Conservation (phyloP, 1,140 invertebrate genomes). For the Psilanteris sp. region DNA sequence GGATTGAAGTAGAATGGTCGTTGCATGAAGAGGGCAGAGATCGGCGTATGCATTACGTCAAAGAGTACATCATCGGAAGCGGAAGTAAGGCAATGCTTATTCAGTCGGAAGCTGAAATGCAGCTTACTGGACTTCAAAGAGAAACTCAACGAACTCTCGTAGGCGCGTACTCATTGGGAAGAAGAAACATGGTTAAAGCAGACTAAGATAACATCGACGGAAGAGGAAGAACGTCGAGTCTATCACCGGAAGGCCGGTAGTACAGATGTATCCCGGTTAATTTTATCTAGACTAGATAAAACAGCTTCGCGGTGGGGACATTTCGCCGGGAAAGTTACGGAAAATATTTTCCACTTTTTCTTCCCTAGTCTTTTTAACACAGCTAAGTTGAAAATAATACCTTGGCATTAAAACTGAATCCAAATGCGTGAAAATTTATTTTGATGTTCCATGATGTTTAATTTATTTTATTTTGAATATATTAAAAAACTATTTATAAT, state of each 20-base stretch:
- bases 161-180: conserved; percentile 27
- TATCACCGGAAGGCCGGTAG: conserved; percentile 64
- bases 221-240: conserved; percentile 57
- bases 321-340: conserved; percentile 10
- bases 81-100: conserved; percentile 75
- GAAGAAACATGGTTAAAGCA: conserved; percentile 35
- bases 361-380: too few relatives aligned
- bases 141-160: conserved; percentile 48
- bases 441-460: too few relatives aligned
- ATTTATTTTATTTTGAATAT: too few relatives aligned
- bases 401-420: too few relatives aligned
- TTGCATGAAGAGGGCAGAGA: conserved; percentile 54
- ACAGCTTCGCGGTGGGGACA: conserved; percentile 33
- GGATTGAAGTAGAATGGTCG: conserved; percentile 58
- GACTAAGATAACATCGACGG: conserved; percentile 57
- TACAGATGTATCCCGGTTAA: conserved; percentile 59
- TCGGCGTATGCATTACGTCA: conserved; percentile 72
- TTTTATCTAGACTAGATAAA: conserved; percentile 64
- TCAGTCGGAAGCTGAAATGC: conserved; percentile 74
- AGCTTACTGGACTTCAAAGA: conserved; percentile 70
- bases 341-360: conserved; percentile 12
- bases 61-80: conserved; percentile 74
- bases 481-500: too few relatives aligned
- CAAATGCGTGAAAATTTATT: too few relatives aligned
- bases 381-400: too few relatives aligned